Conservation (phyloP, 2,888 invertebrate genomes). For the Machimus atricapillus region DNA sequence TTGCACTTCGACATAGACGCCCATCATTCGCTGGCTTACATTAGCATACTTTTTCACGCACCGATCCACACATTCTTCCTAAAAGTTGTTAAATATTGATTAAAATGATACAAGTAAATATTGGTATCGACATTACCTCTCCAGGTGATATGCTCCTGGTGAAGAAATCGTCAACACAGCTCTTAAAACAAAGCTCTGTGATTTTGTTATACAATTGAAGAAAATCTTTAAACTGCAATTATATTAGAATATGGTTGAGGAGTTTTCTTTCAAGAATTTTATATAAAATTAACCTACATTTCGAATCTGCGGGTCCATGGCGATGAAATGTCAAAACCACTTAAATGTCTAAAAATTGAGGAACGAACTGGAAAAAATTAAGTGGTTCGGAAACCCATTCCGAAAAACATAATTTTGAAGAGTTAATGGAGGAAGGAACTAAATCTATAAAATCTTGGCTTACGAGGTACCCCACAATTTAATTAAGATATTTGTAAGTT, state of each 20-base stretch:
- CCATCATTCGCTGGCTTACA: slow-evolving; percentile 61
- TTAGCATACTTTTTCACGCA: slow-evolving; percentile 61
- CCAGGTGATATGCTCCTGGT: slow-evolving; percentile 47
- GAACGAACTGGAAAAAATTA: too few species aligned
- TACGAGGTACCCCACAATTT: too few species aligned
- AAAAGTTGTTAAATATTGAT: neutral
- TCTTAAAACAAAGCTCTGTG: slow-evolving; percentile 59
- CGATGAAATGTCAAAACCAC: neutral
- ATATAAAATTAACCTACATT: slow-evolving; percentile 21
- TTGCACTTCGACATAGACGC: slow-evolving; percentile 60
- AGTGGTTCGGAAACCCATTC: too few species aligned
- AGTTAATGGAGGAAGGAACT: too few species aligned
- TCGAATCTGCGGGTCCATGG: slow-evolving; percentile 44
- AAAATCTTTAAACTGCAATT: slow-evolving; percentile 59
- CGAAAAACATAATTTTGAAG: too few species aligned
- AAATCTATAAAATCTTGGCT: too few species aligned
- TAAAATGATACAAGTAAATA: neutral
- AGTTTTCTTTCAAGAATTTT: neutral
- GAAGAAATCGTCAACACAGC: slow-evolving; percentile 59
- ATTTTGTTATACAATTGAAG: slow-evolving; percentile 61
- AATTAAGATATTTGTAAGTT: too few species aligned
- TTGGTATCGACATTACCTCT: slow-evolving; percentile 32
- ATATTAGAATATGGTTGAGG: neutral
- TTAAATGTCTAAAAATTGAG: too few species aligned
- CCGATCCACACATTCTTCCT: slow-evolving; percentile 57